Conservation (phyloP, 2,113 vertebrate genomes). For the Carassius gibelio region DNA sequence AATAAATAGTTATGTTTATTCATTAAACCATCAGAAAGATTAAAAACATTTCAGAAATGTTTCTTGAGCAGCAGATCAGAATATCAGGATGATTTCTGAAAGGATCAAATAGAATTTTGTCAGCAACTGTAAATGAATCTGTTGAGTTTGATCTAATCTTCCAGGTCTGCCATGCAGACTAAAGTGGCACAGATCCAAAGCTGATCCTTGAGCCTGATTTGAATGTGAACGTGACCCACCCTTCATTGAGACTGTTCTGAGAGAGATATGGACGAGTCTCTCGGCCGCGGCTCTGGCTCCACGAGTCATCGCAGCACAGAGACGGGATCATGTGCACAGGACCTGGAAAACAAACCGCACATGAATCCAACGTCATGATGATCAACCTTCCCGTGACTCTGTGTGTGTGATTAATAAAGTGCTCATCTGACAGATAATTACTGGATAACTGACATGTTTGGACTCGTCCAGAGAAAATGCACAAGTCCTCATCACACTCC, state of each 20-base stretch:
- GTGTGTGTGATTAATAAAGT: no score
- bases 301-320: slow-evolving; percentile 84
- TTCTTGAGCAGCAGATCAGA: no score
- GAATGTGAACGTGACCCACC: slow-evolving; percentile 73
- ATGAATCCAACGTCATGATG: background rate
- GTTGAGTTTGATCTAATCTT: background rate
- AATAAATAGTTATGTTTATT: no score
- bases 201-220: background rate
- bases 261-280: slow-evolving; percentile 79
- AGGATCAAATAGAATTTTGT: background rate
- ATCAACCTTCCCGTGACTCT: background rate
- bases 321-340: slow-evolving; percentile 87
- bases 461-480: no score
- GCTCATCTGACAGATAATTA: no score
- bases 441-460: no score
- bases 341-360: slow-evolving; percentile 68
- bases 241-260: slow-evolving; percentile 76
- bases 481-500: no score
- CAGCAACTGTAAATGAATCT: background rate
- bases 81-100: no score
- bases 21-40: no score
- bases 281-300: slow-evolving; percentile 72
- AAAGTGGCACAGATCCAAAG: background rate
- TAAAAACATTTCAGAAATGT: no score
- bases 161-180: background rate